Evolutionary conservation across 2,797 vertebrate genomes (phyloP), one percentile per base, ranked within the genome.

Genomic region (Vireo griseus): DNA sequence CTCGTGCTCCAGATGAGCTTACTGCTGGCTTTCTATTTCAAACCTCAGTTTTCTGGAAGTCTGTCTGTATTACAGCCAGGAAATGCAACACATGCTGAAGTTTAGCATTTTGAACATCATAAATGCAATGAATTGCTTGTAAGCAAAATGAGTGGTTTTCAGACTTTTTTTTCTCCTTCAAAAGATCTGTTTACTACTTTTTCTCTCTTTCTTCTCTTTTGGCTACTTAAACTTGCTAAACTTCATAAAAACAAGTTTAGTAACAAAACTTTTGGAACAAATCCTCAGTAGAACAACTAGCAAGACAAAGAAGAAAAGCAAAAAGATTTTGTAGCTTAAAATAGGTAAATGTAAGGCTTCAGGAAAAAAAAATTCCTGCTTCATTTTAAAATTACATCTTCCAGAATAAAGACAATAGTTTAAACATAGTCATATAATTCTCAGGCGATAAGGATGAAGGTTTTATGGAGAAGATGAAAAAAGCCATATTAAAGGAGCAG

Each of bases 11-110:
- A 63, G 37, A 91, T 37, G 71, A 86, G 15, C 37, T 69, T 92
- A 65, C 63, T 74, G 59, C 59, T 80, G 51, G 57, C 51, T 93
- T 97, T 94, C 93, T 94, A 31, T 87, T 94, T 88, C 90, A 89
- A 83, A 75, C 20, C 13, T 52, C 0, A 0, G 4, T 94, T 96
- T 96, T 91, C 78, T 80, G 81, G 37, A 73, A 94, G 84, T 88
- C 66, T 94, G 35, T 74, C 67, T 86, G 71, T 61, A 61, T 74
- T 66, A 79, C 59, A 92, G 82, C 69, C 87, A 81, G 73, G 48
- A 95, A 92, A 81, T 68, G 10, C 28, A 96, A 65, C 40, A 55
- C 73, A 57, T 48, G 54, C 45, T 79, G 42, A 88, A 84, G 45
- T 80, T 81, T 63, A 63, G 37, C 26, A 26, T 95, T 91, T 86